Percentiles rank a stretch among this genome's conserved stretches.
Evolutionary conservation across 2,113 vertebrate genomes (phyloP).

Genomic region (Herpailurus yagouaroundi): DNA sequence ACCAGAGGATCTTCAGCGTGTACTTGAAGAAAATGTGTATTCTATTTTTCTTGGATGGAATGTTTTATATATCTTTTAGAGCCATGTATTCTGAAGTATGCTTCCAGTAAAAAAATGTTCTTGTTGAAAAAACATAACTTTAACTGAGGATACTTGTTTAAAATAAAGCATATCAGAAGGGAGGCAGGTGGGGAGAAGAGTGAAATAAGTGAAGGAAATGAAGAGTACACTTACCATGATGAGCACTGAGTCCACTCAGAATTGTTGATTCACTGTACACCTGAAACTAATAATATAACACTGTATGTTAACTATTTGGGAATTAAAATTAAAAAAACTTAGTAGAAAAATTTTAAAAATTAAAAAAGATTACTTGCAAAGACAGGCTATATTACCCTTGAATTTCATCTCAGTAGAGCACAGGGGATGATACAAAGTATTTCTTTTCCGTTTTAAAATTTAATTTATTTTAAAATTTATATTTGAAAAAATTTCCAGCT

Average conservation of each 20-base stretch:
- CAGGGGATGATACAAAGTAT: background rate
- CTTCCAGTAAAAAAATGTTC: background rate
- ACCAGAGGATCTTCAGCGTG: background rate
- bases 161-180: background rate
- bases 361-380: background rate
- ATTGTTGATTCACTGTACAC: background rate
- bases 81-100: background rate
- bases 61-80: background rate
- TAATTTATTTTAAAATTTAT: background rate
- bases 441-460: background rate
- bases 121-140: background rate
- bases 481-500: background rate
- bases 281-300: background rate
- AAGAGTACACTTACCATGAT: background rate
- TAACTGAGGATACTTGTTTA: background rate
- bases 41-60: background rate
- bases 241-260: background rate
- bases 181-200: background rate
- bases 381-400: background rate
- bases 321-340: background rate
- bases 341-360: background rate
- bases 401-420: constrained; percentile 37
- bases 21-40: background rate
- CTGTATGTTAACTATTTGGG: background rate
- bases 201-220: background rate